phyloP scores from a whole-genome alignment of 2,797 vertebrate genomes.

The Rhinella marina region DNA sequence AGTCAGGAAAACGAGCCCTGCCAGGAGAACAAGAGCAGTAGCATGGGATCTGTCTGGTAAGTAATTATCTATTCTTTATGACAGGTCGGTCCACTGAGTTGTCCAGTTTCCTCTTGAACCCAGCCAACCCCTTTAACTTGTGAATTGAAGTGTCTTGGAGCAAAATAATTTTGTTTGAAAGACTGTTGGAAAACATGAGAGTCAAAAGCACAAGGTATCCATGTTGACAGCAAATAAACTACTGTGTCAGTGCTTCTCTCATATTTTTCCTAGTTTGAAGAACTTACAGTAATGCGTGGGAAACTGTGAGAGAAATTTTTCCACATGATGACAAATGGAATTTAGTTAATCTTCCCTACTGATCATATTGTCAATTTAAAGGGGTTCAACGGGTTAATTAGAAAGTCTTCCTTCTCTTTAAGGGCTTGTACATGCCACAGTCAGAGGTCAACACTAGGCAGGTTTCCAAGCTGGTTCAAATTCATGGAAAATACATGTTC shows the following conservation, averaged over 20 bases:
- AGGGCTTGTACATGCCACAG: not conserved
- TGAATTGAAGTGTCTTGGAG: not conserved
- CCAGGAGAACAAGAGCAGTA: no score
- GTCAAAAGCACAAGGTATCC: not conserved
- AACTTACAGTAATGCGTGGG: not conserved
- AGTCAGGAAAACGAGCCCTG: no score
- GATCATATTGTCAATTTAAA: not conserved
- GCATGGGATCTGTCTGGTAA: no score
- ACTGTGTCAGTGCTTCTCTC: not conserved
- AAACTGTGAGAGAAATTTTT: not conserved
- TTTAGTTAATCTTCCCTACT: not conserved
- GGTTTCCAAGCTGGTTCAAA: not conserved
- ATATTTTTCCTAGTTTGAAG: not conserved
- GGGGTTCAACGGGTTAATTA: not conserved
- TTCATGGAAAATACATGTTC: not conserved
- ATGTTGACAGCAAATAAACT: not conserved
- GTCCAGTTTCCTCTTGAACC: no score
- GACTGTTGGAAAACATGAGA: not conserved
- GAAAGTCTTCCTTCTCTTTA: not conserved
- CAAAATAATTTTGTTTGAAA: not conserved
- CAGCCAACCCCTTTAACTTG: no score
- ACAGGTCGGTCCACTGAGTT: no score
- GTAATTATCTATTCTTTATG: no score
- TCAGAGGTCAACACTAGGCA: not conserved
- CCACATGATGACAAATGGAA: not conserved